Evolutionary conservation across 2,888 invertebrate genomes (phyloP).

Genomic region (Lissocephala sabroskyi): DNA sequence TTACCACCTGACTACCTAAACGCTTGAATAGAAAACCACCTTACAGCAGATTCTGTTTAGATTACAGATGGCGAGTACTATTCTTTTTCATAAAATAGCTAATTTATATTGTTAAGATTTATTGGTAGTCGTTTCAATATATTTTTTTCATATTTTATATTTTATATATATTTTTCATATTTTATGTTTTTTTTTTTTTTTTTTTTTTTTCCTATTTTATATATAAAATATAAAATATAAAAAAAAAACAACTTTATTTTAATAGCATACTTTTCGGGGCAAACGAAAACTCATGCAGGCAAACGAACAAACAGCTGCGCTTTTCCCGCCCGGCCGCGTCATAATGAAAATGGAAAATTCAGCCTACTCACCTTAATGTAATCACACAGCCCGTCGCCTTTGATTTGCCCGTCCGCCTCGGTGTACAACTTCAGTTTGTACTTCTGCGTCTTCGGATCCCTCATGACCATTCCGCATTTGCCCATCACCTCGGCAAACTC

Average conservation of each 20-base stretch:
- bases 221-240: not conserved
- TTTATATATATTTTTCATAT: not conserved
- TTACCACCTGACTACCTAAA: too few relatives aligned
- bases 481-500: slow-evolving; percentile 94
- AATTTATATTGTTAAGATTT: slow-evolving; percentile 43
- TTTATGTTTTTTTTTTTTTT: too few relatives aligned
- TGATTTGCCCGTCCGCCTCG: slow-evolving; percentile 85
- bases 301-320: not conserved
- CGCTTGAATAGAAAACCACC: slow-evolving; percentile 9
- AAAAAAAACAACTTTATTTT: not conserved
- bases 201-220: too few relatives aligned
- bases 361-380: slow-evolving; percentile 86
- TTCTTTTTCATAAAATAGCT: slow-evolving; percentile 37
- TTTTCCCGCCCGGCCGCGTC: not conserved
- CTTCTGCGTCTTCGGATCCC: slow-evolving; percentile 84
- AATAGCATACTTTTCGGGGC: slow-evolving; percentile 1
- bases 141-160: slow-evolving; percentile 64
- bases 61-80: too few relatives aligned
- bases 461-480: slow-evolving; percentile 96
- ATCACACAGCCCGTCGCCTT: slow-evolving; percentile 97
- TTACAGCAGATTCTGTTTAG: slow-evolving; percentile 20
- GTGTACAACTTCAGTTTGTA: slow-evolving; percentile 94
- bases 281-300: too few relatives aligned
- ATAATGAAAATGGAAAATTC: not conserved
- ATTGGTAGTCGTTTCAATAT: slow-evolving; percentile 56